Base-by-base conservation (phyloP, 2,888 invertebrate species). In the Nebria salina region DNA sequence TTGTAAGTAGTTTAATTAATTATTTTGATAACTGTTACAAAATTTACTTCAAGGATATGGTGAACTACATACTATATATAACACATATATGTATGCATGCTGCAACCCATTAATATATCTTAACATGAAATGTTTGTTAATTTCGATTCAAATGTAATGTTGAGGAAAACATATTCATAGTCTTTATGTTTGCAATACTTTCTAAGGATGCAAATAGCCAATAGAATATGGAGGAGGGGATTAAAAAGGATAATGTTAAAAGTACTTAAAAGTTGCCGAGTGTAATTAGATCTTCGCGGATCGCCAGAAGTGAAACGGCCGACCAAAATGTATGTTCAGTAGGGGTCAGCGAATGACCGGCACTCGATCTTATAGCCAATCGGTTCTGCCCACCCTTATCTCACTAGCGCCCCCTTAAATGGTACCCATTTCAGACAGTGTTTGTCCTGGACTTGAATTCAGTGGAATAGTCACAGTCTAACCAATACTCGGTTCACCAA, bases 281-380 rank as follows among this genome's bases (percentile, higher is more conserved):
- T 80, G 80, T 80, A 80, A 80, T 80, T 80, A 80, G 80, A 80
- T 80, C 80, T 80, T 80, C 75, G 75, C 79, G 79, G 79, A 79
- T 74, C 78, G 79, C 75, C 74, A 73, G 78, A 78, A 78, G 78
- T 74, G 78, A 78, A 54, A 75, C 79, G 79, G 68, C n/a, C 79
- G 73, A 79, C 79, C 82, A 83, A 86, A 86, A 87, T 86, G 86
- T 86, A 86, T 86, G 86, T 86, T 84, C 85, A 83, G 84, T 85
- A 86, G 86, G 87, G 87, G 86, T 86, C 85, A 84, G 82, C 83
- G 85, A 86, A 87, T 86, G 86, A 86, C 87, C 87, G 84, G 86
- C 85, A 86, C 87, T 87, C 86, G 86, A 87, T 87, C 87, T 87
- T 86, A 85, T 85, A 84, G 85, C 85, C 86, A 86, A 86, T 86